Evolutionary conservation across 2,797 vertebrate species (phyloP).

Genomic region (Sebastes minor): DNA sequence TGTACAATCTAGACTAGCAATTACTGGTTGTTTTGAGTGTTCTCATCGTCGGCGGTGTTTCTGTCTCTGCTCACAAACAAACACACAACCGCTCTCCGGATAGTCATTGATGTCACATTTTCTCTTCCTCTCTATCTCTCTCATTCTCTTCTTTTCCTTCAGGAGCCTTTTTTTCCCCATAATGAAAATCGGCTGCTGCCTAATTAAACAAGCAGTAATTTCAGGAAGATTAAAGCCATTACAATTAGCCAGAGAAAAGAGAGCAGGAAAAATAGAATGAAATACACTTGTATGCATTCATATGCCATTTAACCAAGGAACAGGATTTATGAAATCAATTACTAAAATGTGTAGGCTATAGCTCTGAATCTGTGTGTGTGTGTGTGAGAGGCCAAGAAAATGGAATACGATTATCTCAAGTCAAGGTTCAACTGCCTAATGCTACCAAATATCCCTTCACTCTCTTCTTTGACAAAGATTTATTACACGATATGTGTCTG

Average conservation of each 20-base stretch:
- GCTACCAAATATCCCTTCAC: background rate
- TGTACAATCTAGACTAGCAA: conserved; percentile 12
- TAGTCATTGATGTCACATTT: background rate
- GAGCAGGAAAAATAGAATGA: conserved; percentile 23
- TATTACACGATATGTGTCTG: background rate
- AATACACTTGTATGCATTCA: conserved; percentile 31
- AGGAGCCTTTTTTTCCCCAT: conserved; percentile 28
- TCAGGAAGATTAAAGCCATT: conserved; percentile 75
- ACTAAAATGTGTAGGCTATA: background rate
- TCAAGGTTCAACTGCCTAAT: background rate
- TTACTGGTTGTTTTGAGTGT: background rate
- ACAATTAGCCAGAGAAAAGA: conserved; percentile 55
- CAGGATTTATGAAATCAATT: conserved; percentile 23
- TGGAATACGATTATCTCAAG: background rate
- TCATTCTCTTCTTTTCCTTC: background rate
- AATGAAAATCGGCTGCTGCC: conserved; percentile 62
- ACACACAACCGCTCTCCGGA: background rate
- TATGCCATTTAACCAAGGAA: conserved; percentile 29
- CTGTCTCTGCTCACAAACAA: background rate
- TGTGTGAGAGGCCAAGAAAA: background rate
- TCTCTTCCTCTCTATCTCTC: background rate
- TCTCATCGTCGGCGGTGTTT: background rate
- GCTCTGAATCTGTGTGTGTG: background rate
- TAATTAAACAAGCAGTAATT: conserved; percentile 70
- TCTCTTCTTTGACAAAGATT: background rate